These are phyloP conservation scores for Phodopus roborovskii DNA, from an alignment of 2,113 vertebrate species.

Conservation along the genomic window DNA sequence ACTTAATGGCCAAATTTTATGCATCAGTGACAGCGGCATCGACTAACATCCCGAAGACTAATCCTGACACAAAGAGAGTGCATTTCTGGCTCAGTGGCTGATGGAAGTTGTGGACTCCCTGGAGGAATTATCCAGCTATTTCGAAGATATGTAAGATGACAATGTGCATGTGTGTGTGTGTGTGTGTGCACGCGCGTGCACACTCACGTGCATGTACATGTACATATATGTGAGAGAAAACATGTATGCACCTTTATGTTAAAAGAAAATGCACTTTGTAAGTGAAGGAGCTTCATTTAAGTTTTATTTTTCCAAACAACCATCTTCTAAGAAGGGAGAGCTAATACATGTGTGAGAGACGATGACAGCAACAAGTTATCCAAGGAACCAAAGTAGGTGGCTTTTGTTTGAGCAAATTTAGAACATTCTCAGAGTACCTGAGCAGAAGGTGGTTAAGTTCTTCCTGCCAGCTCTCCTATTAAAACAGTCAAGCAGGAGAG, in stretches of 20 bases:
- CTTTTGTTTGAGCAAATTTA: not conserved
- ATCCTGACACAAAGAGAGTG: not conserved
- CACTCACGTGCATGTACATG: no score
- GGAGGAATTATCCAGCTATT: slow-evolving; percentile 9
- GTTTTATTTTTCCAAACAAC: not conserved
- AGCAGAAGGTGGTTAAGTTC: slow-evolving; percentile 25
- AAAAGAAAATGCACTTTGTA: not conserved
- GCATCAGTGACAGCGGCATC: not conserved
- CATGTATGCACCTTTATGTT: not conserved
- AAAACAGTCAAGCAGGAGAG: not conserved
- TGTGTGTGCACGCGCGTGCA: no score
- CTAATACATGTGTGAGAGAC: slow-evolving; percentile 9
- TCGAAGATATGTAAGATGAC: not conserved
- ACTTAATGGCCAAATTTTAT: not conserved
- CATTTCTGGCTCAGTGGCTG: not conserved
- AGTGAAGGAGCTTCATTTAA: not conserved
- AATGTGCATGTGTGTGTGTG: not conserved
- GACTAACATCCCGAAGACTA: not conserved
- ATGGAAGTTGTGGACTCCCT: not conserved
- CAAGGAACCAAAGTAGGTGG: slow-evolving; percentile 44
- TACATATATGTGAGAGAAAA: rapidly evolving
- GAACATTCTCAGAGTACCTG: slow-evolving; percentile 59
- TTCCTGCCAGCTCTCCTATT: slow-evolving; percentile 41
- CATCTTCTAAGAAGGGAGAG: not conserved
- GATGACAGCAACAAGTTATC: slow-evolving; percentile 21